Evolutionary conservation across 1,140 invertebrate genomes (phyloP), one percentile per base, ranked within the genome.

Genomic region (Tetraneura akinire): DNA sequence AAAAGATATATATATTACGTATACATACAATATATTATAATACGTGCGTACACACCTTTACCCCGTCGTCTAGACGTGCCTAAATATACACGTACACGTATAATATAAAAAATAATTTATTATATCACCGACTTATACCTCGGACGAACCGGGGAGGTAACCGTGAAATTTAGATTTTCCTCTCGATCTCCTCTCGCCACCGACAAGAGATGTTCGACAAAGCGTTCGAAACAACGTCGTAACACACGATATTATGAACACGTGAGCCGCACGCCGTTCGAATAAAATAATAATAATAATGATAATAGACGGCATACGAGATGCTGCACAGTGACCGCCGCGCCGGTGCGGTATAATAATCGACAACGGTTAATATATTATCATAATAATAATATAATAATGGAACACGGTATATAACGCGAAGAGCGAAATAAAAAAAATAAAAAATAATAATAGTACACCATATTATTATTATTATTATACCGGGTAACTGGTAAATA

Each of bases 131-230:
- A 3, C 2, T 51, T 51, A 18, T 51, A n/a, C 62, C 29, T 37
- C 18, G 57, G 26, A 23, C 10, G 60, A 32, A 21, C 14, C 14
- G 73, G 37, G 23, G 51, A 18, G 45, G 73, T 13, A 37, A 62
- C 74, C 74, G 74, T 78, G 74, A 78, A 78, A 78, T 78, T 78
- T 62, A 9, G 74, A 78, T 62, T 62, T 74, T 42, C 32, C 37
- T 66, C 47, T 45, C 13, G 0, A 14, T 29, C 45, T 49, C 32
- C 49, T n/a, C n/a, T n/a, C n/a, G 23, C 21, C 53, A 29, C 49
- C 32, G 3, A 23, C 14, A n/a, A 29, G n/a, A n/a, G n/a, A n/a
- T n/a, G 13, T 60, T 45, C 14, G 73, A 76, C 73, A 62, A 76
- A 60, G 55, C 73, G 73, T 76, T 60, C 18, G 53, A n/a, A 60